A percentile compares a stretch with the other conserved stretches of the same genome.
These are phyloP conservation scores for Hexactinellida sp. DNA, from an alignment of 37 sponge, comb jelly and placozoan species.

Conservation along the genomic window DNA sequence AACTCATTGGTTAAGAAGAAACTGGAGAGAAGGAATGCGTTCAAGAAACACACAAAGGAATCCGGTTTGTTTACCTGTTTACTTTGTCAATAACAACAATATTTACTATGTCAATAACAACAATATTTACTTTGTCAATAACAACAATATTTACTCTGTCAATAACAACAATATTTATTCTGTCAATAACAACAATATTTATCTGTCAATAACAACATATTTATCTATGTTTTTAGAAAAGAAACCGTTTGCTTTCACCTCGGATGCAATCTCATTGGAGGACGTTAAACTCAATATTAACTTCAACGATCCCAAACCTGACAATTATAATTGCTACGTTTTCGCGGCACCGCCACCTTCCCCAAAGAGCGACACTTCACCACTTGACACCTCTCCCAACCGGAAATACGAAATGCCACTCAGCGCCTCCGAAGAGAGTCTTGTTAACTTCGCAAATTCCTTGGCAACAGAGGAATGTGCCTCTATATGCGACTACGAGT, in stretches of 20 bases:
- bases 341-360: background rate
- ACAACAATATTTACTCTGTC: too few species aligned
- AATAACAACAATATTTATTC: too few species aligned
- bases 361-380: background rate
- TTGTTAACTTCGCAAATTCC: background rate
- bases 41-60: background rate
- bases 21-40: constrained; percentile 5
- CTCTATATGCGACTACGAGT: background rate
- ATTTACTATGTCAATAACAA: too few species aligned
- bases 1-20: background rate
- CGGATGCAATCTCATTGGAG: background rate
- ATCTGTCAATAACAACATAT: too few species aligned
- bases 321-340: background rate
- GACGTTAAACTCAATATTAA: background rate
- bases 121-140: too few species aligned
- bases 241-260: background rate
- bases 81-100: too few species aligned
- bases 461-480: background rate
- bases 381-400: background rate
- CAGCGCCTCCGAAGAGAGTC: background rate
- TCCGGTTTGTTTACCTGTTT: background rate
- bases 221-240: background rate
- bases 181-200: too few species aligned
- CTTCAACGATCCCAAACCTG: background rate
- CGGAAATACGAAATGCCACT: background rate